Evolutionary conservation across 2,113 vertebrate species (phyloP).

Genomic region (Mormyrus iriodes): DNA sequence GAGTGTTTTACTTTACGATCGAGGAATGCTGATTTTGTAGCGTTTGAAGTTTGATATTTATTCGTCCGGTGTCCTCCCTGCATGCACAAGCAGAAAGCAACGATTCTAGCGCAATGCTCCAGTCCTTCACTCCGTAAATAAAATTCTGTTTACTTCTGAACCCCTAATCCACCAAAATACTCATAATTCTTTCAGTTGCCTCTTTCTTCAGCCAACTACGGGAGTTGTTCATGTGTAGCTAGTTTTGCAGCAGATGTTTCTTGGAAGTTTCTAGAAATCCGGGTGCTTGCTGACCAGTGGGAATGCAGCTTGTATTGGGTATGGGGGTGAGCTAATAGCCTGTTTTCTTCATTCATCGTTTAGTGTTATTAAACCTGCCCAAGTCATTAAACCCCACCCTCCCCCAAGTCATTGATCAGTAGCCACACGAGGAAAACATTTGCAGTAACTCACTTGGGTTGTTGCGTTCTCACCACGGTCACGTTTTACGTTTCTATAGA

Average conservation of each 20-base stretch:
- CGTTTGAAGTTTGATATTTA: background rate
- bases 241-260: background rate
- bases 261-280: background rate
- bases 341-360: background rate
- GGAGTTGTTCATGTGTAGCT: background rate
- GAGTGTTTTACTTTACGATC: background rate
- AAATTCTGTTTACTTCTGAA: background rate
- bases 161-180: background rate
- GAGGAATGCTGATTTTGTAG: background rate
- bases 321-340: background rate
- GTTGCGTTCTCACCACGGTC: background rate
- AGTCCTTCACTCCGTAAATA: background rate
- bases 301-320: background rate
- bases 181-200: background rate
- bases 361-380: background rate
- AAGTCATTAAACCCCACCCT: background rate
- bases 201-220: background rate
- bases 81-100: background rate
- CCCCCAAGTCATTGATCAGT: background rate
- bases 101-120: background rate
- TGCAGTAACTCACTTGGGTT: background rate
- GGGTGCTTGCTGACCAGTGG: background rate
- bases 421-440: background rate
- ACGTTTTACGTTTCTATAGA: background rate
- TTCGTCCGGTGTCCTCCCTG: background rate